Base-by-base conservation (phyloP, 2,888 invertebrate genomes). In the Acleris emargana region DNA sequence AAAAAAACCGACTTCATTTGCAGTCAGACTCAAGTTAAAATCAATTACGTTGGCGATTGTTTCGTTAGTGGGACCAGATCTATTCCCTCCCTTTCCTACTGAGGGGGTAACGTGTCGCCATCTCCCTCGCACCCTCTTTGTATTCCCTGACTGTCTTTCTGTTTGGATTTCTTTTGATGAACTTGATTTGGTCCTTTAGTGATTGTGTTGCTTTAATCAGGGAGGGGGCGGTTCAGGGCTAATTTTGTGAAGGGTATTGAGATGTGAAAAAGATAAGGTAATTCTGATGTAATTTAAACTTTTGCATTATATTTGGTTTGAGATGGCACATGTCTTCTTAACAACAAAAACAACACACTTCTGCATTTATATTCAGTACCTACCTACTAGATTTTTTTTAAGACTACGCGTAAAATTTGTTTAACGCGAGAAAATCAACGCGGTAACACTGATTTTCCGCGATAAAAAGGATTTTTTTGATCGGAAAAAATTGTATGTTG, bases 41-140 rank as follows among this genome's bases (percentile, higher is more conserved):
- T 90, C 91, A 91, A 91, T 91, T 91, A 91, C 90, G 88, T 85
- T 75, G 79, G 88, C 89, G 83, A 91, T 91, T 91, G 90, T 91
- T 91, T 91, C 91, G 91, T 90, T 91, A 89, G 87, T 84, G 77
- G 84, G 79, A 84, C 84, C 87, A 81, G 87, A 86, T 86, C 85
- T 87, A 89, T 89, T 88, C 86, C 32, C 32, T 86, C 80, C 76
- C 72, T 72, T 69, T 78, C 76, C 67, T 64, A 64, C 67, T 45
- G 63, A 67, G 67, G 45, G 47, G 17, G 32, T 25, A 42, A 5
- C 45, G 25, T 52, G 66, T 67, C 52, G 66, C 32, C 54, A 42
- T 62, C 58, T 66, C 57, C 52, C 66, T 71, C 69, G 72, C 72
- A 66, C 62, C 77, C 78, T 74, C 85, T 91, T 88, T 88, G 88